A percentile compares a stretch with the other conserved stretches of the same genome.
These are phyloP conservation scores for Andrena chrysosceles DNA, from an alignment of 2,888 invertebrate genomes.

Conservation along the genomic window DNA sequence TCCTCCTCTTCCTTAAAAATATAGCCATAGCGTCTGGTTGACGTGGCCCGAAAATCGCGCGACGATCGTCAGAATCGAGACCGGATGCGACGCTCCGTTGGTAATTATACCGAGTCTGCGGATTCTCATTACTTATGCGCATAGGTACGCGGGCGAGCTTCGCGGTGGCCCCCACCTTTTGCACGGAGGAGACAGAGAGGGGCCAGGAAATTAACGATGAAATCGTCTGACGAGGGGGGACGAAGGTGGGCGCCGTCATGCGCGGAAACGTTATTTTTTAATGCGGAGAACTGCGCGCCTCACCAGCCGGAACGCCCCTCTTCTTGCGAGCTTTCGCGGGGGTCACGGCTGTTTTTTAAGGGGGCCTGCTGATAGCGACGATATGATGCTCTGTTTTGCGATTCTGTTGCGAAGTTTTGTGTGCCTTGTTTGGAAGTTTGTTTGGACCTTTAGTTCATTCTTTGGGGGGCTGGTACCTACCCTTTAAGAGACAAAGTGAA, in stretches of 20 bases:
- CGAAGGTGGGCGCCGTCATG: neutral
- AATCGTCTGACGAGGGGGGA: slow-evolving; percentile 35
- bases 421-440: too few relatives aligned
- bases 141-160: slow-evolving; percentile 52
- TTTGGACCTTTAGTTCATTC: too few relatives aligned
- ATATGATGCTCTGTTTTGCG: neutral
- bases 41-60: slow-evolving; percentile 63
- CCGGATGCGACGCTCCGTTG: slow-evolving; percentile 78
- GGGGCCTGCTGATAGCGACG: neutral
- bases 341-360: slow-evolving; percentile 3
- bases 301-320: slow-evolving; percentile 6
- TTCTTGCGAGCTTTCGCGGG: neutral
- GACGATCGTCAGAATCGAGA: slow-evolving; percentile 71
- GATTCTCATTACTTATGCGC: slow-evolving; percentile 78
- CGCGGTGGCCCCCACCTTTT: slow-evolving; percentile 70
- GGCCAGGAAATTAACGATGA: slow-evolving; percentile 58
- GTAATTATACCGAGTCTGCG: slow-evolving; percentile 77
- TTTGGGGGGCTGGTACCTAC: too few relatives aligned
- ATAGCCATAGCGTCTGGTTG: slow-evolving; percentile 33
- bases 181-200: slow-evolving; percentile 49
- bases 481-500: too few relatives aligned
- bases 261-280: slow-evolving; percentile 48
- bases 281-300: slow-evolving; percentile 2
- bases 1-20: slow-evolving; percentile 50
- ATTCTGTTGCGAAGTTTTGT: too few relatives aligned